phyloP scores from a whole-genome alignment of 2,113 vertebrate genomes.

The Isurus oxyrinchus region DNA sequence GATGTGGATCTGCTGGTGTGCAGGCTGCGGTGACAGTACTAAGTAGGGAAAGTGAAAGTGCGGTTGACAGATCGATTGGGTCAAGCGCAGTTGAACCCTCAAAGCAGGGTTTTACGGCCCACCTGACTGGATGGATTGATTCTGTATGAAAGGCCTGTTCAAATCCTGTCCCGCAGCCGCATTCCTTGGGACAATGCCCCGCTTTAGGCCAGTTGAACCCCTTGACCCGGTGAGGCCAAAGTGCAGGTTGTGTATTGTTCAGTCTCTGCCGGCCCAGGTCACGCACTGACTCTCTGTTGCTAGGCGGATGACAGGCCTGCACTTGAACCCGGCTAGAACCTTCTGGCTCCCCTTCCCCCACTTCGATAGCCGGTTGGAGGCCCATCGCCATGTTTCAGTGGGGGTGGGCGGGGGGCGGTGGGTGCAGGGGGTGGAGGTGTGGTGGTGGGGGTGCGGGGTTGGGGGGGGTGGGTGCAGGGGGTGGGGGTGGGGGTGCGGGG shows the following conservation, averaged over 20 bases:
- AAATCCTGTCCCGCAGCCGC: background rate
- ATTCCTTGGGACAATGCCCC: background rate
- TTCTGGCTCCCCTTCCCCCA: background rate
- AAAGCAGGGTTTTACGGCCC: background rate
- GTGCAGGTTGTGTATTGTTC: background rate
- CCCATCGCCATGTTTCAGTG: too few relatives aligned
- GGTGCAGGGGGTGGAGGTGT: too few relatives aligned
- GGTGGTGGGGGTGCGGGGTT: too few relatives aligned
- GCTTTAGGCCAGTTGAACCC: background rate
- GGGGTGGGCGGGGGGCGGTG: too few relatives aligned
- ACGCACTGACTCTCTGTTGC: background rate
- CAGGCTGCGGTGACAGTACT: too few relatives aligned
- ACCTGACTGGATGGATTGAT: too few relatives aligned
- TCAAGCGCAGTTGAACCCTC: background rate
- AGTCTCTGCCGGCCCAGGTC: background rate
- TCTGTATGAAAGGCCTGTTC: background rate
- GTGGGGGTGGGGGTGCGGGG: too few relatives aligned
- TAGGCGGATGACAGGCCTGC: background rate
- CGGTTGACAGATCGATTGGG: background rate
- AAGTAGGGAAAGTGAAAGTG: background rate
- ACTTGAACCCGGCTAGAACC: background rate
- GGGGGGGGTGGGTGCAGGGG: too few relatives aligned
- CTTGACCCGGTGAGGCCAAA: background rate
- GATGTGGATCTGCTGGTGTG: too few relatives aligned
- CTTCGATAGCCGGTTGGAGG: background rate